These are phyloP conservation scores for Arge pagana DNA, from an alignment of 2,888 invertebrate genomes.

Conservation along the genomic window DNA sequence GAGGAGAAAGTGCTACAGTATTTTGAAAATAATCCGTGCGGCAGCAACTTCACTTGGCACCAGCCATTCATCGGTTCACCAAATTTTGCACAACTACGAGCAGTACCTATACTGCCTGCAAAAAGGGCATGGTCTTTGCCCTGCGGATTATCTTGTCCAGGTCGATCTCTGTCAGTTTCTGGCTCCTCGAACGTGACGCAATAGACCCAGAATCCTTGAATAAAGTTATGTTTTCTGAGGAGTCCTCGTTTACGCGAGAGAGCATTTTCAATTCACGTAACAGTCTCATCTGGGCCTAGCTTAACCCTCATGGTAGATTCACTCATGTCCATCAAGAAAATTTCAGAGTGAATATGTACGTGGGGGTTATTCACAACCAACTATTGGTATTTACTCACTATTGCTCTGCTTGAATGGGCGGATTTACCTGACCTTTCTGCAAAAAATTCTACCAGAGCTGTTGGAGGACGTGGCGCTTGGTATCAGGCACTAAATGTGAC, in stretches of 20 bases:
- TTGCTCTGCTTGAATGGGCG: slow-evolving; percentile 28
- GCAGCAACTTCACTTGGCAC: background rate
- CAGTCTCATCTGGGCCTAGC: slow-evolving; percentile 30
- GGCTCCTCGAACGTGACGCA: slow-evolving; percentile 9
- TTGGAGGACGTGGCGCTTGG: slow-evolving; percentile 9
- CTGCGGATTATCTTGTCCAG: slow-evolving; percentile 1
- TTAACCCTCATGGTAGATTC: slow-evolving; percentile 31
- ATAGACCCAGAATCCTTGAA: slow-evolving; percentile 24
- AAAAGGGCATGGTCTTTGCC: background rate
- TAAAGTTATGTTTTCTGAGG: slow-evolving; percentile 30
- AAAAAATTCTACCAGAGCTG: slow-evolving; percentile 25
- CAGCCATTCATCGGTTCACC: background rate
- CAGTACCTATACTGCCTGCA: background rate
- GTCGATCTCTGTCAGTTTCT: slow-evolving; percentile 5
- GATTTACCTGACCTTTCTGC: slow-evolving; percentile 29
- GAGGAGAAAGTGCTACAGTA: background rate
- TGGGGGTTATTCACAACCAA: slow-evolving; percentile 31
- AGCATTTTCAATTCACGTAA: slow-evolving; percentile 33
- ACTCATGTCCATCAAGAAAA: slow-evolving; percentile 26
- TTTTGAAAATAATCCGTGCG: slow-evolving; percentile 3
- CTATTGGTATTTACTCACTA: slow-evolving; percentile 31
- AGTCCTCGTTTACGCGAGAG: slow-evolving; percentile 30
- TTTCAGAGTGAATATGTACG: slow-evolving; percentile 35
- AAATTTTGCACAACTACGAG: background rate
- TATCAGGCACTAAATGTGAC: slow-evolving; percentile 12